These are phyloP conservation scores for Dipus sagitta DNA, from an alignment of 2,797 vertebrate species.

Conservation along the genomic window DNA sequence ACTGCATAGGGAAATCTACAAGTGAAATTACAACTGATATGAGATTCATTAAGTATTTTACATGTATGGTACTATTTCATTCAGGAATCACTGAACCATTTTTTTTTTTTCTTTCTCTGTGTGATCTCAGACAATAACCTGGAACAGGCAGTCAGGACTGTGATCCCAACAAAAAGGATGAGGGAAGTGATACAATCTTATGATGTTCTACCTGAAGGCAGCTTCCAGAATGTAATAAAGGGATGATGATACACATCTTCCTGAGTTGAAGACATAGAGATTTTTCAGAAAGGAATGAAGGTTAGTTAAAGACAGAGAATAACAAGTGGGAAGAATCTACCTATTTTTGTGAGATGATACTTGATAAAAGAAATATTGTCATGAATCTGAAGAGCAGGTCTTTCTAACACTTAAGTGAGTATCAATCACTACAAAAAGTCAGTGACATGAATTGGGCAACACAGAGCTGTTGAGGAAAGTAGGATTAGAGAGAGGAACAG, in stretches of 20 bases:
- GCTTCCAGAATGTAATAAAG: background rate
- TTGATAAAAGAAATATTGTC: background rate
- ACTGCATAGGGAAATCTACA: conserved; percentile 7
- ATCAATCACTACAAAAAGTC: background rate
- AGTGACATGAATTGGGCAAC: background rate
- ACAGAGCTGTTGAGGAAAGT: background rate
- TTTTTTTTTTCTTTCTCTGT: background rate
- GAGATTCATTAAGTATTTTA: background rate
- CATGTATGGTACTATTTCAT: background rate
- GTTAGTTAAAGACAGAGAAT: background rate
- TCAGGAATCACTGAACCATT: background rate
- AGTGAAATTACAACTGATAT: background rate
- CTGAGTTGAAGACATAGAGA: background rate
- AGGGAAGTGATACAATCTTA: background rate
- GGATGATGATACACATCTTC: background rate
- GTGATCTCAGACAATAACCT: background rate
- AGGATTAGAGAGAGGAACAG: background rate
- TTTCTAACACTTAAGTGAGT: background rate
- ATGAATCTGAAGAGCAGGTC: too few relatives aligned
- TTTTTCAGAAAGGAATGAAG: background rate
- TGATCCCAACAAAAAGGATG: background rate
- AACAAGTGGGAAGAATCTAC: background rate
- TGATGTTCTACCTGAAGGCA: background rate
- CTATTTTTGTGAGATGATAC: background rate
- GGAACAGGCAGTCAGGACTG: background rate